A percentile compares a stretch with the other conserved stretches of the same genome.
Evolutionary conservation across 1,140 invertebrate genomes (phyloP).

Genomic region (Cyclina sinensis): DNA sequence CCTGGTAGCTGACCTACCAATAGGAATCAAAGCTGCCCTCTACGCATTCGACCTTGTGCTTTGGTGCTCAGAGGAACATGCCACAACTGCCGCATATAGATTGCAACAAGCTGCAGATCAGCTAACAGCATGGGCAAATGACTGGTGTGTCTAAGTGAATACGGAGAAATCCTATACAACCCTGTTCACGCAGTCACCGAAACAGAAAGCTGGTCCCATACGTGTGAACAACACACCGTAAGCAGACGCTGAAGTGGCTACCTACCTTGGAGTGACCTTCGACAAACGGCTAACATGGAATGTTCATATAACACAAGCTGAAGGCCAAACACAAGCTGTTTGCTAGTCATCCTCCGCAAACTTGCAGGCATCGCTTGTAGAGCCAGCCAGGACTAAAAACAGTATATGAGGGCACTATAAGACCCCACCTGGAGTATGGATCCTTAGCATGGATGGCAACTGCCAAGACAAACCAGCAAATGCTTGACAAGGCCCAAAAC

Average conservation of each 20-base stretch:
- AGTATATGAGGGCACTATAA: neutral
- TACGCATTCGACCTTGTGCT: slow-evolving; percentile 5
- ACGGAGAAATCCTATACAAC: slow-evolving; percentile 61
- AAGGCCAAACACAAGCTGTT: slow-evolving; percentile 19
- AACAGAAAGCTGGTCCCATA: slow-evolving; percentile 55
- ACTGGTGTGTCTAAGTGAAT: slow-evolving; percentile 58
- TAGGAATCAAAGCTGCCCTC: slow-evolving; percentile 1
- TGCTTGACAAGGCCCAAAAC: slow-evolving; percentile 46
- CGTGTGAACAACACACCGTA: slow-evolving; percentile 24
- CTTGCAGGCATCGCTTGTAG: slow-evolving; percentile 46
- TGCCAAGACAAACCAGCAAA: neutral
- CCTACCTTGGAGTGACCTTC: slow-evolving; percentile 55
- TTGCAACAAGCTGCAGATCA: slow-evolving; percentile 18
- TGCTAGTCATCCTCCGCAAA: slow-evolving; percentile 36
- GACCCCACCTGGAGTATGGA: neutral
- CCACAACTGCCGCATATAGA: neutral
- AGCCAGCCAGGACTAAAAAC: neutral
- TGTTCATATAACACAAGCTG: slow-evolving; percentile 15
- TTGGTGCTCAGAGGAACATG: neutral
- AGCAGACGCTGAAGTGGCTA: slow-evolving; percentile 35
- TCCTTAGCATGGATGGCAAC: slow-evolving; percentile 1
- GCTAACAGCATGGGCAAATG: slow-evolving; percentile 49
- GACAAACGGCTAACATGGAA: slow-evolving; percentile 62
- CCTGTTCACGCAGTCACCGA: slow-evolving; percentile 66
- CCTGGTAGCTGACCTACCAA: slow-evolving; percentile 2